Base-by-base conservation (phyloP, 2,113 vertebrate genomes). In the Ctenodactylus gundi region DNA sequence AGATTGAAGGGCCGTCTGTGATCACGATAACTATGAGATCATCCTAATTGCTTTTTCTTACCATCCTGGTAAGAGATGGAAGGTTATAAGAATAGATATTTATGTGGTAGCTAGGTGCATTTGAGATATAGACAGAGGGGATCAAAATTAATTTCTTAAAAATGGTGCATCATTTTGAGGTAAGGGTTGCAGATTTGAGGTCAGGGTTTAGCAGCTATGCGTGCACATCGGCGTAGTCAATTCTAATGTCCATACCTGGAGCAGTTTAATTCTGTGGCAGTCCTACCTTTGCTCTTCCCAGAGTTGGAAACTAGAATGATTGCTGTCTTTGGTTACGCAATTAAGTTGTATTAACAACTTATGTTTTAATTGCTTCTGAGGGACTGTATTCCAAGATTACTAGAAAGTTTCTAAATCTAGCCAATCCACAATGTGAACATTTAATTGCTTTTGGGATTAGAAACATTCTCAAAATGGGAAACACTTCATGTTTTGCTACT, bases 391-490 rank as follows among this genome's bases (percentile, higher is more conserved):
- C 44, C 83, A 14, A 68, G 93, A 88, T 88, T 46, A 86, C 73
- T 75, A 72, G 67, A 82, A 95, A 85, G 68, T 96, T 95, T 88
- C 62, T 77, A 72, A 72, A 62, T 88, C 41, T 92, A 27, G 62
- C 73, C 77, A 88, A 41, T 88, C 23, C 25, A 68, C 70, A 51
- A 6, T 72, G 46, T 39, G 64, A 92, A 90, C 57, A 90, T 94
- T 91, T 85, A 95, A 97, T 94, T 95, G 84, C 92, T 91, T 93
- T 67, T 27, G 96, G 92, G 90, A 88, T 82, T 94, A 65, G 60
- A 92, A 90, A 55, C 17, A 81, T 41, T 72, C 83, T 92, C 70
- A 92, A 77, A 91, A 60, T 46, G 72, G 89, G 31, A 73, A 90
- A 93, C 49, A 46, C 21, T 84, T 92, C 62, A 85, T 93, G 62